These are phyloP conservation scores for Syrista parreyssii DNA, from an alignment of 2,888 invertebrate species.

Conservation along the genomic window DNA sequence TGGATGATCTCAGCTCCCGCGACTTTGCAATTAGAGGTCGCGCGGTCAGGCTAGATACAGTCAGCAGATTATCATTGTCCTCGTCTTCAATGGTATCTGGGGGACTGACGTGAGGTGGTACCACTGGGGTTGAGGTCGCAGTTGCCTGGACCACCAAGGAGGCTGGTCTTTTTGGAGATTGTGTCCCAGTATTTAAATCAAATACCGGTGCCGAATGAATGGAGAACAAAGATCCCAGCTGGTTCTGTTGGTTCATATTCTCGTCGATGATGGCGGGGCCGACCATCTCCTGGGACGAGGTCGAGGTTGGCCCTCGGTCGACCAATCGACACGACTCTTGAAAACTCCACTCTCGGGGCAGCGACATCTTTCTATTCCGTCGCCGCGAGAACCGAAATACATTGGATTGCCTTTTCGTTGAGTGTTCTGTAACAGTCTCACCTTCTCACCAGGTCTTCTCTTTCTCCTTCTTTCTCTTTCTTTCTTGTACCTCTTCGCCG, in stretches of 20 bases:
- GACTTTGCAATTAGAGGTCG: conserved; percentile 79
- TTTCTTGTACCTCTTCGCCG: conserved; percentile 18
- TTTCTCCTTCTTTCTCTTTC: conserved; percentile 2
- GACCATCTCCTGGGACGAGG: conserved; percentile 58
- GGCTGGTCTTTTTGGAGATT: conserved; percentile 65
- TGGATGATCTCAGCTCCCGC: conserved; percentile 69
- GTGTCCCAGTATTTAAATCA: conserved; percentile 52
- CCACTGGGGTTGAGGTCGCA: conserved; percentile 61
- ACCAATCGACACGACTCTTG: conserved; percentile 68
- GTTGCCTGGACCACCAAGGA: conserved; percentile 67
- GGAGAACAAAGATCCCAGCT: conserved; percentile 74
- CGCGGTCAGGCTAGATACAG: conserved; percentile 79
- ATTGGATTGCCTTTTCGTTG: conserved; percentile 52
- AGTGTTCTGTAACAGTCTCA: not conserved
- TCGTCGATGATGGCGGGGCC: conserved; percentile 53
- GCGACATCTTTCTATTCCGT: conserved; percentile 67
- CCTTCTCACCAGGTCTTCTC: not conserved
- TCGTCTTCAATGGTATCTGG: conserved; percentile 70
- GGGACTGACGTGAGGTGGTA: conserved; percentile 66
- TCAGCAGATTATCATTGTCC: conserved; percentile 79
- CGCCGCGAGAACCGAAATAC: conserved; percentile 62
- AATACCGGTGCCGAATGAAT: conserved; percentile 75
- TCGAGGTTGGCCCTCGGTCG: conserved; percentile 40
- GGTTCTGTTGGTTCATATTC: conserved; percentile 66
- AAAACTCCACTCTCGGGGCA: conserved; percentile 73